These are phyloP conservation scores for Hyperoplus lanceolatus DNA, from an alignment of 2,797 vertebrate species.

Conservation along the genomic window DNA sequence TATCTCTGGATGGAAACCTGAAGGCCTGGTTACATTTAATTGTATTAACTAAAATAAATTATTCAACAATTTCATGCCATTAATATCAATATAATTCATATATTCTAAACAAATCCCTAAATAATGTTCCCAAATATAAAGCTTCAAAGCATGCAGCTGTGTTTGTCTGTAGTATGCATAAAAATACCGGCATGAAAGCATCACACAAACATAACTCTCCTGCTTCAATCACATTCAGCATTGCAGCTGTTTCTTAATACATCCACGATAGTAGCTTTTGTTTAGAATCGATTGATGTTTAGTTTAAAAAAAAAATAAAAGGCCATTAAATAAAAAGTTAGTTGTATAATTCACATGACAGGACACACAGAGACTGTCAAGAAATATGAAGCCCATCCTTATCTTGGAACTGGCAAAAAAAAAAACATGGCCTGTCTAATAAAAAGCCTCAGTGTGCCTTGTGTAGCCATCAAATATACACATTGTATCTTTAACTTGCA, in stretches of 20 bases:
- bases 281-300: neutral
- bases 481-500: neutral
- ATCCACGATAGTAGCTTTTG: neutral
- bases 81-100: neutral
- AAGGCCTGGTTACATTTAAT: neutral
- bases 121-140: neutral
- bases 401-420: neutral
- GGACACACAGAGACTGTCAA: neutral
- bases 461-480: slow-evolving; percentile 1
- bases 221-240: neutral
- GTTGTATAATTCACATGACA: neutral
- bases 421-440: neutral
- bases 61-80: neutral
- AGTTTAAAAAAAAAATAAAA: neutral
- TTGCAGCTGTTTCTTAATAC: neutral
- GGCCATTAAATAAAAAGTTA: neutral
- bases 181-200: neutral
- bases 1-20: neutral
- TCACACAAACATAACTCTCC: neutral
- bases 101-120: neutral
- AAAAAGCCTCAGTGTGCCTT: neutral
- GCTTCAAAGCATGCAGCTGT: neutral
- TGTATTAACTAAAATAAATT: neutral
- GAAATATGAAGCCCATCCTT: neutral
- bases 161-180: slow-evolving; percentile 2